Evolutionary conservation across 2,797 vertebrate species (phyloP), one percentile per base, ranked within the genome.

Genomic region (Pseudopleuronectes americanus): DNA sequence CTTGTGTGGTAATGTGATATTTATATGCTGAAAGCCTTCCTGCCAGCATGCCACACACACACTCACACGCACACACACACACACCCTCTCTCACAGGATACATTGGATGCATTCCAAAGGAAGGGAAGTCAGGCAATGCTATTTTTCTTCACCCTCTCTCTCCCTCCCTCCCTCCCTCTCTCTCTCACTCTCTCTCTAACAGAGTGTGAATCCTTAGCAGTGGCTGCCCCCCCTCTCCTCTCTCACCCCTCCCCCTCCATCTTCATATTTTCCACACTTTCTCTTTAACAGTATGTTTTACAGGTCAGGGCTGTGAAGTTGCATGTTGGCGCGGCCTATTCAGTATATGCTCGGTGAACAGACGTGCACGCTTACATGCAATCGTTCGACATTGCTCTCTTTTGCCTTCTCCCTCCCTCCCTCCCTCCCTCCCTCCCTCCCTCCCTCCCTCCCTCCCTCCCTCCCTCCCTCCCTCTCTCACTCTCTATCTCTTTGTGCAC

Each of bases 1-100:
- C 92, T 93, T 93, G 88, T 94, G 93, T 90, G 89, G 91, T 95
- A 94, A 95, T 94, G 93, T 89, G 91, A 94, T 95, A 94, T 94
- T 94, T 95, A 93, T 94, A 94, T 89, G 87, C 92, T 91, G 91
- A 89, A 92, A 93, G 85, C 90, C 84, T 90, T 91, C 90, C 89
- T 93, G 89, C 89, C 82, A 86, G 82, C 84, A 71, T 80, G 75
- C 80, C 82, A 28, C 85, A 63, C 89, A 76, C 83, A 66, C 62
- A 76, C 62, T 14, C 64, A 26, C 62, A 48, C 52, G 36, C 61
- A 16, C 81, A 76, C 64, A 66, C 59, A 51, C 75, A 41, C 76
- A 68, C 72, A 43, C 45, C 4, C 33, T 17, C 58, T 31, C 77
- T 66, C 70, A 76, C 74, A 76, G 88, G 80, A 84, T 86, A 84